These are phyloP conservation scores for Leptogaster cylindrica DNA, from an alignment of 2,888 invertebrate genomes.

Conservation along the genomic window DNA sequence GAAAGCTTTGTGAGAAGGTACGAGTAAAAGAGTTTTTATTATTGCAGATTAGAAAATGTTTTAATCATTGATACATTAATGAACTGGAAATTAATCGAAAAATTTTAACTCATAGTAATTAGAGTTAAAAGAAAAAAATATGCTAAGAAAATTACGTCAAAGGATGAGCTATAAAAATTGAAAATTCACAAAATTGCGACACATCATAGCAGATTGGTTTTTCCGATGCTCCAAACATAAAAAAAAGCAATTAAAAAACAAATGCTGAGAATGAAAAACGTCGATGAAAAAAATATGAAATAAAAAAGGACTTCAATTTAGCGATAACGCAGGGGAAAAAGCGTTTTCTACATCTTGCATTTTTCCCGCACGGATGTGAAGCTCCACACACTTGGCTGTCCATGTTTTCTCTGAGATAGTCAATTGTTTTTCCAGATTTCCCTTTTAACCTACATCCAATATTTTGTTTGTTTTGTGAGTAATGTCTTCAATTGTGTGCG, in stretches of 20 bases:
- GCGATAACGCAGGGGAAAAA: constrained; percentile 21
- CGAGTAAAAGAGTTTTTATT: too few relatives aligned
- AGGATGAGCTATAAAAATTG: background rate
- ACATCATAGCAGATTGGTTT: constrained; percentile 33
- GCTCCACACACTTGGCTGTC: constrained; percentile 35
- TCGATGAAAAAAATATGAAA: background rate
- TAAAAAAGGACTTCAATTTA: constrained; percentile 1
- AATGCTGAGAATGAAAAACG: background rate
- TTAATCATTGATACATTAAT: too few relatives aligned
- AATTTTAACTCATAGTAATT: background rate
- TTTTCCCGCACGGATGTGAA: constrained; percentile 37
- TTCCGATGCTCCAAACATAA: background rate
- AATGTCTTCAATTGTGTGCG: too few relatives aligned
- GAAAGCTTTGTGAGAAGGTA: too few relatives aligned
- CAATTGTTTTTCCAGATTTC: constrained; percentile 1
- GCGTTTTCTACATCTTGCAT: constrained; percentile 43
- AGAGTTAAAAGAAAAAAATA: background rate
- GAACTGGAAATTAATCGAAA: too few relatives aligned
- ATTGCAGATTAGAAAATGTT: too few relatives aligned
- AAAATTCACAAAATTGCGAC: constrained; percentile 28
- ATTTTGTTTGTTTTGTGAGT: too few relatives aligned
- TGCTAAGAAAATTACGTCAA: background rate
- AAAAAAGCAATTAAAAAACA: background rate
- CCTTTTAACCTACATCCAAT: background rate
- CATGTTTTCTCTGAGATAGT: constrained; percentile 15